Evolutionary conservation across 35 echinoderm and acorn worm species (phyloP).

Genomic region (Patiria miniata): DNA sequence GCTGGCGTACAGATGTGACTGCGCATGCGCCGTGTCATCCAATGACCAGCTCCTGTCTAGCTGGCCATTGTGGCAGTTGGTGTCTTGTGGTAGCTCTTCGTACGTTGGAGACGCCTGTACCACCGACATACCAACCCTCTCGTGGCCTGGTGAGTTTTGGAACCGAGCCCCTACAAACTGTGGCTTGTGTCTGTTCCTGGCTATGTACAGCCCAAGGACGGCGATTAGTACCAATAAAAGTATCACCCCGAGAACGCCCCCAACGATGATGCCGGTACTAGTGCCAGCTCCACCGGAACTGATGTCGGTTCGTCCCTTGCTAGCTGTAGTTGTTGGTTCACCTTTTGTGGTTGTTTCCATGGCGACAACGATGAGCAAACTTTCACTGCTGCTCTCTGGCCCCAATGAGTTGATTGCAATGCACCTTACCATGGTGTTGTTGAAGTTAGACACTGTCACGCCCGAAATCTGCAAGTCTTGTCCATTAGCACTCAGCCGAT

Average conservation of each 20-base stretch:
- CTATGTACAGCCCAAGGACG: not conserved
- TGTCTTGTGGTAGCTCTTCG: not conserved
- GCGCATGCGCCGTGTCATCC: not conserved
- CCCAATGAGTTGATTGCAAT: not conserved
- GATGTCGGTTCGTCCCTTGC: not conserved
- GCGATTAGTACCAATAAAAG: not conserved
- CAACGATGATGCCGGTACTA: conserved; percentile 9
- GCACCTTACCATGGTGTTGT: not conserved
- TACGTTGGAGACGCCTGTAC: conserved; percentile 17
- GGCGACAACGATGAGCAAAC: not conserved
- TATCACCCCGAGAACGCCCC: not conserved
- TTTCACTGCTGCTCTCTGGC: not conserved
- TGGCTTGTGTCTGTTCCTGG: not conserved
- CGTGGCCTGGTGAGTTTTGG: not conserved
- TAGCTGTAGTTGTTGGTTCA: not conserved
- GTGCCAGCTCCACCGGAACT: not conserved
- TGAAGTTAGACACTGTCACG: not conserved
- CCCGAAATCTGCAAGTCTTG: not conserved
- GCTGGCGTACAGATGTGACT: not conserved
- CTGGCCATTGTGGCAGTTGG: not conserved
- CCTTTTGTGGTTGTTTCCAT: not conserved
- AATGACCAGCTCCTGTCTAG: not conserved
- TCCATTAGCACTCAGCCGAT: not conserved
- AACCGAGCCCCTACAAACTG: not conserved
- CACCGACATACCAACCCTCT: not conserved